These are phyloP conservation scores for Cygnus atratus DNA, from an alignment of 2,113 vertebrate species.

Conservation along the genomic window DNA sequence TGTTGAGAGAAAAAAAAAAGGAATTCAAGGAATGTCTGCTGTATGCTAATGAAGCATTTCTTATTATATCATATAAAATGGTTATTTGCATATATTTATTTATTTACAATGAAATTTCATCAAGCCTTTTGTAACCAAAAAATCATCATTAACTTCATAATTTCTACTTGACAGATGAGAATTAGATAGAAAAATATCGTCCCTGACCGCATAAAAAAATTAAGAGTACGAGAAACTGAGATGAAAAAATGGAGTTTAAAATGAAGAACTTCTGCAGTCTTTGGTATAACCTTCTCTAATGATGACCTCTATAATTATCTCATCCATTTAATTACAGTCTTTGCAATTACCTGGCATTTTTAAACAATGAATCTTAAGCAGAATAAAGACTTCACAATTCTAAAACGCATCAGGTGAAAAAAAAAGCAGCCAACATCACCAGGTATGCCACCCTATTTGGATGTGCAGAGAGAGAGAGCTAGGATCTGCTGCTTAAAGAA, in stretches of 20 bases:
- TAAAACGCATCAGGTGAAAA: neutral
- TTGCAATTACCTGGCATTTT: neutral
- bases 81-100: neutral
- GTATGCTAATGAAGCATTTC: neutral
- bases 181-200: neutral
- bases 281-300: neutral
- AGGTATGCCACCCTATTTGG: neutral
- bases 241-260: constrained; percentile 29
- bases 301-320: constrained; percentile 61
- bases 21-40: neutral
- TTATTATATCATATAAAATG: neutral
- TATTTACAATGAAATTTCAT: neutral
- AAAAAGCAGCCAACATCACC: neutral
- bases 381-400: constrained; percentile 7
- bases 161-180: neutral
- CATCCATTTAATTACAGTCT: constrained; percentile 55
- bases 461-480: neutral
- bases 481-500: neutral
- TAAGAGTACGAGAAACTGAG: neutral
- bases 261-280: neutral
- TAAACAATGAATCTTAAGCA: neutral
- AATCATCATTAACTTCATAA: neutral
- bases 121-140: neutral
- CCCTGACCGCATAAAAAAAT: neutral
- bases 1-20: neutral